Evolutionary conservation across 2,888 invertebrate species (phyloP).

Genomic region (Zootermopsis nevadensis): DNA sequence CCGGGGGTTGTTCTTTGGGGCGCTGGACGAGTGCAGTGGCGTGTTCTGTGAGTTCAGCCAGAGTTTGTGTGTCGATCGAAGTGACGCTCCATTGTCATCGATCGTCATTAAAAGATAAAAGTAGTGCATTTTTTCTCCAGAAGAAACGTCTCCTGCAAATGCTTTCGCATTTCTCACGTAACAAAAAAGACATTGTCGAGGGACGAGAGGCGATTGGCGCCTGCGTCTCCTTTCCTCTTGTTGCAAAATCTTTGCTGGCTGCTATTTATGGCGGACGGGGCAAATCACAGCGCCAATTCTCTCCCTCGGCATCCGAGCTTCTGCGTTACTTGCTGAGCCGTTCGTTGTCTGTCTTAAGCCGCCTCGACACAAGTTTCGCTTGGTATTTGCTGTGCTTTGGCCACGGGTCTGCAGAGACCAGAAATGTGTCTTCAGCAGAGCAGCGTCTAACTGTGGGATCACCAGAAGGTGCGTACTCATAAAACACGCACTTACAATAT

Average conservation of each 20-base stretch:
- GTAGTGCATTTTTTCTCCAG: not conserved
- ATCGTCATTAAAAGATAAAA: too few species aligned
- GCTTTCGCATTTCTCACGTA: not conserved
- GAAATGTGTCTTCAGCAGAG: too few species aligned
- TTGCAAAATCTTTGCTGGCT: constrained; percentile 21
- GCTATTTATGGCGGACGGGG: constrained; percentile 21
- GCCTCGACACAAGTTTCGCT: too few species aligned
- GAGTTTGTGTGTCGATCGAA: too few species aligned
- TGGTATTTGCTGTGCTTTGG: too few species aligned
- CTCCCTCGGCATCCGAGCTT: not conserved
- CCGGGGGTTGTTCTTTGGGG: too few species aligned
- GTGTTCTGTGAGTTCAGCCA: too few species aligned
- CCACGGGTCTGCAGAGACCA: not conserved
- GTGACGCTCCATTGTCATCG: too few species aligned
- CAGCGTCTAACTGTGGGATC: not conserved
- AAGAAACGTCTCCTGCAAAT: not conserved
- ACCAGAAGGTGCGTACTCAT: not conserved
- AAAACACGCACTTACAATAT: too few species aligned
- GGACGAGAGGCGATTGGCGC: not conserved
- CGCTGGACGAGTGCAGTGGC: too few species aligned
- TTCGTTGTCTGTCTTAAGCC: too few species aligned
- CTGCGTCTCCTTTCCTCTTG: constrained; percentile 17
- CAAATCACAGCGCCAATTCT: not conserved
- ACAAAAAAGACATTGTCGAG: not conserved
- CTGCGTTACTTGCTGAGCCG: not conserved